Evolutionary conservation across 1,140 invertebrate genomes (phyloP), one percentile per base, ranked within the genome.

Genomic region (Condylostylus longicornis): DNA sequence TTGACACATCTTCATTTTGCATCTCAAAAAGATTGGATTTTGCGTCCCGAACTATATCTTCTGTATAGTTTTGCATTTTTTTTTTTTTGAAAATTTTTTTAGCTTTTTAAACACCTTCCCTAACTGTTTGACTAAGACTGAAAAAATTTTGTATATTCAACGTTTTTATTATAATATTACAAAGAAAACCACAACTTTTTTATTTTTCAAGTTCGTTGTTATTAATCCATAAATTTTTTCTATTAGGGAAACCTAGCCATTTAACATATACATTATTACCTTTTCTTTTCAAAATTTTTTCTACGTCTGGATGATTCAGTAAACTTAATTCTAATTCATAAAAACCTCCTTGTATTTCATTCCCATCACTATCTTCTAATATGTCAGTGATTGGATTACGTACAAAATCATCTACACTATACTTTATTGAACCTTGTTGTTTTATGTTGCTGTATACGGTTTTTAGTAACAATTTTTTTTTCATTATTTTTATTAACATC

Each of bases 241-340:
- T 41, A 10, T 27, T 18, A 38, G 43, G 40, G 18, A 51, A 50
- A 32, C 45, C 50, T 35, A 52, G 41, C 47, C 50, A 56, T 38
- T 51, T 50, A 28, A 56, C 48, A n/a, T n/a, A n/a, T n/a, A n/a
- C n/a, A n/a, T n/a, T n/a, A n/a, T n/a, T n/a, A n/a, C n/a, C n/a
- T n/a, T 35, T 41, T 37, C 36, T 47, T 37, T 42, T 35, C 20
- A 58, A 19, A 17, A 58, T 42, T 39, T 54, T 56, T 41, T 53
- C 48, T 25, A 56, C 44, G 40, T 60, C 45, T 17, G 39, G 40
- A 43, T 51, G 36, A 43, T 42, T 47, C 13, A 44, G 41, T 42
- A 38, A 43, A 17, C 39, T 35, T 18, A 55, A 23, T 44, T 58
- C 49, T 33, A 46, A 13, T 41, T 46, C 36, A 39, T 57, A 56